Evolutionary conservation across 2,113 vertebrate species (phyloP).

Genomic region (Romanogobio albipinnatus): DNA sequence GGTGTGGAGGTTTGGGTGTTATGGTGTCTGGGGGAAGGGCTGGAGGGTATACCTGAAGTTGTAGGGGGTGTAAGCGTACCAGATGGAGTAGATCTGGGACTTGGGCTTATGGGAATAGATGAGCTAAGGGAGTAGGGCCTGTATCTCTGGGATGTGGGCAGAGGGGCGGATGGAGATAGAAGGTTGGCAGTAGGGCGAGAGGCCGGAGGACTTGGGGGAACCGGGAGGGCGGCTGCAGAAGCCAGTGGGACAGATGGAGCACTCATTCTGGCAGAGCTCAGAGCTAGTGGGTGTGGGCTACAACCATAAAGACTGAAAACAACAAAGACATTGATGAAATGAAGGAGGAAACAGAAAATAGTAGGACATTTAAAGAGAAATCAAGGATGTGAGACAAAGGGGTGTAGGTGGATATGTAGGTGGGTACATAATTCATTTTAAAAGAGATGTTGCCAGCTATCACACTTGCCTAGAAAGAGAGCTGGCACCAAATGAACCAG

Average conservation of each 20-base stretch:
- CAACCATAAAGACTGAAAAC: constrained; percentile 92
- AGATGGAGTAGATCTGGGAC: constrained; percentile 67
- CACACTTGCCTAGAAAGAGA: constrained; percentile 93
- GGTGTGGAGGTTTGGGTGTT: constrained; percentile 70
- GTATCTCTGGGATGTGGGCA: constrained; percentile 86
- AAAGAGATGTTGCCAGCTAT: too few relatives aligned
- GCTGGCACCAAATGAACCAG: constrained; percentile 90
- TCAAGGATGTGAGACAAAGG: neutral
- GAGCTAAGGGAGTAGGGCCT: constrained; percentile 84
- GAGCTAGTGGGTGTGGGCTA: constrained; percentile 82
- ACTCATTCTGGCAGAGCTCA: constrained; percentile 71
- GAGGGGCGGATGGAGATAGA: constrained; percentile 69
- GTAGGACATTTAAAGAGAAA: neutral
- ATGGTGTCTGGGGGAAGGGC: constrained; percentile 71
- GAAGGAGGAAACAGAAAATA: neutral
- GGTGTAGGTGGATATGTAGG: neutral
- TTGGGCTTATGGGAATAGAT: constrained; percentile 66
- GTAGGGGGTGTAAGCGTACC: constrained; percentile 74
- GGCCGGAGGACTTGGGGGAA: constrained; percentile 59
- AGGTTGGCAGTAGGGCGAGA: constrained; percentile 63
- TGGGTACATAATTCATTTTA: neutral
- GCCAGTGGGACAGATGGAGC: constrained; percentile 63
- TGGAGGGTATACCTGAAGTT: constrained; percentile 64
- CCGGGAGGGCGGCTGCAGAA: constrained; percentile 64
- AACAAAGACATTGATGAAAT: constrained; percentile 64